These are phyloP conservation scores for Globodera ellingtonae DNA, from an alignment of 1,140 invertebrate genomes.

Conservation along the genomic window DNA sequence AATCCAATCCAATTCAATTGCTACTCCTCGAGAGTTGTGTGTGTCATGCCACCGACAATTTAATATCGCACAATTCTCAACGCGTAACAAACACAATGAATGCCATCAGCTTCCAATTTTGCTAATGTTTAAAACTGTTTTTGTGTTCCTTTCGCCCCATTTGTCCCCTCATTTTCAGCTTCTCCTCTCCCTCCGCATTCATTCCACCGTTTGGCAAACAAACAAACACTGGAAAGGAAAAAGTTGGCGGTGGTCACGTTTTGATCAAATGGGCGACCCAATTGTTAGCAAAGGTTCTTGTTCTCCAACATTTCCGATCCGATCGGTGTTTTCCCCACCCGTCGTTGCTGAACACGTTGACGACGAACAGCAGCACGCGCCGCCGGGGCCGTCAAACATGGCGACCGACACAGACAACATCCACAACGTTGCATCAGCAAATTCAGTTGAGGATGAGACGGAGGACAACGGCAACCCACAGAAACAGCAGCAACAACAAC, in stretches of 20 bases:
- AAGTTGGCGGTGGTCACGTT: neutral
- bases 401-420: too few relatives aligned
- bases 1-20: neutral
- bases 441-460: neutral
- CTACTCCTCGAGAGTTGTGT: neutral
- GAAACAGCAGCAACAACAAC: slow-evolving; percentile 1
- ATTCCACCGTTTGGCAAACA: too few relatives aligned
- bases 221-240: too few relatives aligned
- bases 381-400: neutral
- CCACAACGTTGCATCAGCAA: neutral
- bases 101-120: neutral
- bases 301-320: too few relatives aligned
- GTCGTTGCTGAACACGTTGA: neutral
- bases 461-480: neutral
- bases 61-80: too few relatives aligned
- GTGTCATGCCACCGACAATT: neutral
- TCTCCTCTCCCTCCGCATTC: too few relatives aligned
- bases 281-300: neutral
- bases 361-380: neutral
- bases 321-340: too few relatives aligned
- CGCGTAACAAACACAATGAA: neutral
- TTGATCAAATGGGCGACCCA: neutral
- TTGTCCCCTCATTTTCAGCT: too few relatives aligned
- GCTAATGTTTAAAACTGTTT: neutral
- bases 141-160: neutral